phyloP scores from a whole-genome alignment of 2,797 vertebrate genomes.

The Staurois parvus region DNA sequence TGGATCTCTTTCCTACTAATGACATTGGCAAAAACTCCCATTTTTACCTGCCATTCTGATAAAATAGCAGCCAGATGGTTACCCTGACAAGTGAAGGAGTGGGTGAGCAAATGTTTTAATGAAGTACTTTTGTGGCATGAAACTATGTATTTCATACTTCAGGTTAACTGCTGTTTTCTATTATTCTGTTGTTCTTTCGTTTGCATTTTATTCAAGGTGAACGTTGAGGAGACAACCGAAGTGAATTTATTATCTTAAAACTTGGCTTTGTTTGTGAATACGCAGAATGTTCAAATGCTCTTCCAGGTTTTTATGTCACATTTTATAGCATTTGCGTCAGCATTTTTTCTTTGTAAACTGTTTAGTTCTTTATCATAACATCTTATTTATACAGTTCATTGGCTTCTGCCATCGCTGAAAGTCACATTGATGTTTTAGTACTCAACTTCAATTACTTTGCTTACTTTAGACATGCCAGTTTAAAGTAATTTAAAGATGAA shows the following conservation, averaged over 20 bases:
- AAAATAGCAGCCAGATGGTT: neutral
- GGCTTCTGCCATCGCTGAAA: neutral
- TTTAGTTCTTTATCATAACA: neutral
- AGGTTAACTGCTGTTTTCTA: neutral
- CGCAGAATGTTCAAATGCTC: neutral
- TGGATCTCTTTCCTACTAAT: neutral
- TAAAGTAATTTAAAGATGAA: neutral
- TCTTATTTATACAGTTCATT: neutral
- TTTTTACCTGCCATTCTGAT: too few relatives aligned
- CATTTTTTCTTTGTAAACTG: neutral
- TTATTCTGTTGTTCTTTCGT: neutral
- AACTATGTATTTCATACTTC: neutral
- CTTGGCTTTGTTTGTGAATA: neutral
- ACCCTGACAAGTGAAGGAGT: neutral
- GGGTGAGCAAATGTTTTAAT: neutral
- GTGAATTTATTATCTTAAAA: neutral
- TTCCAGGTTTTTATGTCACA: neutral
- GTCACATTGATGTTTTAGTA: constrained; percentile 1
- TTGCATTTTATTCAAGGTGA: neutral
- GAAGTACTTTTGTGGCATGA: too few relatives aligned
- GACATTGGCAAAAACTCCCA: neutral
- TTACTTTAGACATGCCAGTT: neutral
- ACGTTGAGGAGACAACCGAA: neutral
- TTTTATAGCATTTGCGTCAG: neutral
- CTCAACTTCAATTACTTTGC: neutral